Percentiles rank a stretch among this genome's conserved stretches.
Conservation (phyloP, 2,797 vertebrate species). For the Toxotes lorentzi region DNA sequence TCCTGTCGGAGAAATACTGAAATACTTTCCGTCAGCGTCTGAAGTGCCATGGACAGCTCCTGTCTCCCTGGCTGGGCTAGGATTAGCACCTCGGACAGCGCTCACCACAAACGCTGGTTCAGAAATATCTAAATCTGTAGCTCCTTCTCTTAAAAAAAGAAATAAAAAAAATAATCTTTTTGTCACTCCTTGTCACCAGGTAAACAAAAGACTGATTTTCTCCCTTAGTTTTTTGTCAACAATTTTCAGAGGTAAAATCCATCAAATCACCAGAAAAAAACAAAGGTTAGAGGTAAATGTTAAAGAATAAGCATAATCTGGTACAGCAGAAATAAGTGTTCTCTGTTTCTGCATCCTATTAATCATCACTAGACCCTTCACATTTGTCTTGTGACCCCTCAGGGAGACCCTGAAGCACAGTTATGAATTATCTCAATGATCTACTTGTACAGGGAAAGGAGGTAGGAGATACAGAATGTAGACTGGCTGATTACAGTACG, state of each 20-base stretch:
- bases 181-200: neutral
- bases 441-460: neutral
- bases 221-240: neutral
- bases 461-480: neutral
- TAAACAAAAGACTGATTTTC: neutral
- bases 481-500: neutral
- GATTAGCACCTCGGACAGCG: conserved; percentile 55
- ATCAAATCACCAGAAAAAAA: neutral
- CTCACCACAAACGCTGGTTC: neutral
- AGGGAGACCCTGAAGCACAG: neutral
- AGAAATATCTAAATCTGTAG: neutral
- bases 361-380: neutral
- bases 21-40: neutral
- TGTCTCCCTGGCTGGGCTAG: neutral
- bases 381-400: neutral
- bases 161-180: neutral
- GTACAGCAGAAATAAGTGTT: neutral
- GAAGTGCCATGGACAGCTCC: conserved; percentile 10
- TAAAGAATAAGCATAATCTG: neutral
- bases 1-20: neutral
- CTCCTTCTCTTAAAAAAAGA: neutral
- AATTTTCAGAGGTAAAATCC: neutral
- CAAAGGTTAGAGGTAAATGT: neutral
- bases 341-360: neutral
- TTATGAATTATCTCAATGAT: neutral